Base-by-base conservation (phyloP, 2,113 vertebrate species). In the Pterocles burchelli region DNA sequence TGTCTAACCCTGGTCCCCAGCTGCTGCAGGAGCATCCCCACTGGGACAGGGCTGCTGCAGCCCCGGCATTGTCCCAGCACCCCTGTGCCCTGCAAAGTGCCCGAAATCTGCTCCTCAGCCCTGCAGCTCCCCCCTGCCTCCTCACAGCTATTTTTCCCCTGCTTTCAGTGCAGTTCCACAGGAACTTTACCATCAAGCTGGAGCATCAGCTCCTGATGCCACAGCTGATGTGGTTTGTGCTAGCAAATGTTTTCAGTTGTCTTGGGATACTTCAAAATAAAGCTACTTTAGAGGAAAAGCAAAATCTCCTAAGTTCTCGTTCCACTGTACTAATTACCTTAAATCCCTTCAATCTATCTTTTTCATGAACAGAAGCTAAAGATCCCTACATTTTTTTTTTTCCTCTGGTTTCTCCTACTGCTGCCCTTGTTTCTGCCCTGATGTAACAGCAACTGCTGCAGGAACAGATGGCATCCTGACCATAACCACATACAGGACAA, bases 391-490 rank as follows among this genome's bases (percentile, higher is more conserved):
- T 7, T 3, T 7, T 34, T 52, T 45, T 51, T 25, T 70, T 29
- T 73, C 26, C 8, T 36, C 34, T 31, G 19, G 15, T 75, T 51
- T 52, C 67, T 86, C 66, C 61, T 65, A 5, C 59, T 46, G 41
- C 70, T 74, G 20, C 57, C 45, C 28, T 52, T 7, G 9, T 15
- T 25, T 13, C 14, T 82, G 54, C 54, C 22, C 17, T 25, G n/a
- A 7, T 0, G 5, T 20, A 33, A 15, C 36, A 38, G 59, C 2
- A 17, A 13, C 43, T 9, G 25, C 74, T 6, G 63, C 0, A 0
- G 68, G 62, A 36, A 55, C 4, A 7, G 52, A 25, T 1, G 9
- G 16, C 0, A 43, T 13, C 54, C 10, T 43, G 25, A 7, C 54
- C 75, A 26, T 4, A 25, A 57, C 43, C 43, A 31, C 58, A 24